Percentiles rank a stretch among this genome's conserved stretches.
These are phyloP conservation scores for Cheilosia scutellata DNA, from an alignment of 2,888 invertebrate genomes.

Conservation along the genomic window DNA sequence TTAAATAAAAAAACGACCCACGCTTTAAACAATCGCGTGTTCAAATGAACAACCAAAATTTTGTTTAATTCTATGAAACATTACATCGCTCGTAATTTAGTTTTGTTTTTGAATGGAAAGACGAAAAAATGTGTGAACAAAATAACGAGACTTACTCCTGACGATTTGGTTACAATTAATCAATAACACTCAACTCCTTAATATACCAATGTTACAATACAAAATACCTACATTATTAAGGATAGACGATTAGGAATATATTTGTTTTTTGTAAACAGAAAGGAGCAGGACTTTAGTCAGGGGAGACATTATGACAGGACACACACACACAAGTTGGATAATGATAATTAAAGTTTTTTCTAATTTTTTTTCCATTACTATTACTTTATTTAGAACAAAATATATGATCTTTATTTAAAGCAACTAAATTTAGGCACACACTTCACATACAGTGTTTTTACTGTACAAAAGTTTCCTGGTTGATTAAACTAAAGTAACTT, in stretches of 20 bases:
- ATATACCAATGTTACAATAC: slow-evolving; percentile 55
- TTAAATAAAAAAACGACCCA: slow-evolving; percentile 10
- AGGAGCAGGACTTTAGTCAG: slow-evolving; percentile 7
- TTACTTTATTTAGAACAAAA: slow-evolving; percentile 27
- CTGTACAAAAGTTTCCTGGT: slow-evolving; percentile 15
- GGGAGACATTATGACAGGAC: not conserved
- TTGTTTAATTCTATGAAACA: slow-evolving; percentile 37
- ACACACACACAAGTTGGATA: not conserved
- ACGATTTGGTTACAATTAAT: slow-evolving; percentile 75
- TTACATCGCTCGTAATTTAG: slow-evolving; percentile 12
- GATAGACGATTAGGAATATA: slow-evolving; percentile 14
- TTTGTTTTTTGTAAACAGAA: slow-evolving; percentile 3
- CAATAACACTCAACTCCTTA: slow-evolving; percentile 67
- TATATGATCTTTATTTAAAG: slow-evolving; percentile 16
- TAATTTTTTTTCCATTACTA: not conserved
- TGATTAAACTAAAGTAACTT: slow-evolving; percentile 45
- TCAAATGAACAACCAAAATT: slow-evolving; percentile 24
- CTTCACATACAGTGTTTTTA: slow-evolving; percentile 25
- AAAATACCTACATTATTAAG: slow-evolving; percentile 17
- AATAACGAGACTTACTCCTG: slow-evolving; percentile 38
- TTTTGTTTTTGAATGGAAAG: slow-evolving; percentile 44
- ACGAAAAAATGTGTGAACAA: slow-evolving; percentile 53
- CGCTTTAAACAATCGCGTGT: slow-evolving; percentile 8
- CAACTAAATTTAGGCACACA: slow-evolving; percentile 32
- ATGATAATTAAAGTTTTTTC: not conserved